Evolutionary conservation across 2,797 vertebrate genomes (phyloP).

Genomic region (Sebastes minor): DNA sequence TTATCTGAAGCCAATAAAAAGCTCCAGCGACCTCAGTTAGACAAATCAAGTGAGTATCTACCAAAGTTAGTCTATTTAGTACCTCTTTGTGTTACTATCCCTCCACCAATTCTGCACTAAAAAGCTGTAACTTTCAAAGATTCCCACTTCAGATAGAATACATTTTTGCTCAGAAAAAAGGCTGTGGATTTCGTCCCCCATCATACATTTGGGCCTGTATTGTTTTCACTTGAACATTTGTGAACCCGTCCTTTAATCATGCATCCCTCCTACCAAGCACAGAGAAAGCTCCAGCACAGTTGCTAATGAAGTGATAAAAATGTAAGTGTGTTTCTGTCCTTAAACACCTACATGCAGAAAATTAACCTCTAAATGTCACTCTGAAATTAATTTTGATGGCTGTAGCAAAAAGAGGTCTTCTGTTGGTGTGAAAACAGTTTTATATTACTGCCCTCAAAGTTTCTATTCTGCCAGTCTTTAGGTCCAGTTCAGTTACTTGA

Average conservation of each 20-base stretch:
- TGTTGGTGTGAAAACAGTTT: background rate
- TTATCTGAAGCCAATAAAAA: background rate
- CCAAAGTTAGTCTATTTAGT: background rate
- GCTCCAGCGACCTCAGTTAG: background rate
- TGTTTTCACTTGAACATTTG: background rate
- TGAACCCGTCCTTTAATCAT: background rate
- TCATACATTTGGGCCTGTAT: background rate
- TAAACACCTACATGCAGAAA: background rate
- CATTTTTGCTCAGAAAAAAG: background rate
- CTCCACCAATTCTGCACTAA: background rate
- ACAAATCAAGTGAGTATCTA: background rate
- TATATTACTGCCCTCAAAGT: background rate
- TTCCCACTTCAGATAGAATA: background rate
- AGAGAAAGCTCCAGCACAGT: background rate
- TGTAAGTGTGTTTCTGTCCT: background rate
- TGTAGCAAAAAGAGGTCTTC: background rate
- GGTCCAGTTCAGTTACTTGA: conserved; percentile 3
- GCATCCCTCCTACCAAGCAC: background rate
- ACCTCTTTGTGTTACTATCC: background rate
- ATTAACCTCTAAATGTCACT: background rate
- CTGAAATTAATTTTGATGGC: background rate
- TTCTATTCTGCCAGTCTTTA: background rate
- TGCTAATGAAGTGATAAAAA: background rate
- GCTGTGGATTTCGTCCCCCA: background rate
- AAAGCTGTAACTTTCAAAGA: background rate